Conservation (phyloP, 2,797 vertebrate species). For the Peromyscus nudipes region DNA sequence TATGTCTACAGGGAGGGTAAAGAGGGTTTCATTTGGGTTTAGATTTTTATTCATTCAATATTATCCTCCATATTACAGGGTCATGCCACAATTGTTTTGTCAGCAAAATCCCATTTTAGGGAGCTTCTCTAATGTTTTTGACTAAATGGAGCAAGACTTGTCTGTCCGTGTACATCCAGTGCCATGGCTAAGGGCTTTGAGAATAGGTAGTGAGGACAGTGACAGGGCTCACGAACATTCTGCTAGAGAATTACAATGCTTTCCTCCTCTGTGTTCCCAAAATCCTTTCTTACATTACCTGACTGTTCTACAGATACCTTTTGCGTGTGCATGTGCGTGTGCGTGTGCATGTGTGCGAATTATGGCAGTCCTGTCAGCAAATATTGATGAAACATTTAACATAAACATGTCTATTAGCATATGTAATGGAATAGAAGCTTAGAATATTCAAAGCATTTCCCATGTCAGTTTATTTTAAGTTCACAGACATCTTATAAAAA, state of each 20-base stretch:
- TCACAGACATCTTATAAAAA: not conserved
- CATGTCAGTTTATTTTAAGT: not conserved
- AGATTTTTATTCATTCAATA: not conserved
- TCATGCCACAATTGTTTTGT: not conserved
- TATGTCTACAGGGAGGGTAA: not conserved
- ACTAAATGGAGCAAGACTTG: not conserved
- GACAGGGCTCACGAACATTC: not conserved
- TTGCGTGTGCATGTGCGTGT: not conserved
- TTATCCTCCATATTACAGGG: not conserved
- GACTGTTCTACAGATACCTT: not conserved
- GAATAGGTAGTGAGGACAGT: not conserved
- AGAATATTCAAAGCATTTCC: not conserved
- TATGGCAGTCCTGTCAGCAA: not conserved
- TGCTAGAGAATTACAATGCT: not conserved
- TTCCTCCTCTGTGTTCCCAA: constrained; percentile 1
- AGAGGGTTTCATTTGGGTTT: not conserved
- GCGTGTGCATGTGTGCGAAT: not conserved
- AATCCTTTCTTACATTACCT: not conserved
- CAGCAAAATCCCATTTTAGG: not conserved
- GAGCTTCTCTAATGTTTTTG: not conserved
- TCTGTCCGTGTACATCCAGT: not conserved
- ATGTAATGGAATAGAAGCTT: not conserved
- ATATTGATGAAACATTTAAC: not conserved
- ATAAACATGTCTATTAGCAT: not conserved
- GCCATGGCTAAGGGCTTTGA: not conserved